These are phyloP conservation scores for Cerastis leucographa DNA, from an alignment of 2,888 invertebrate species.

Conservation along the genomic window DNA sequence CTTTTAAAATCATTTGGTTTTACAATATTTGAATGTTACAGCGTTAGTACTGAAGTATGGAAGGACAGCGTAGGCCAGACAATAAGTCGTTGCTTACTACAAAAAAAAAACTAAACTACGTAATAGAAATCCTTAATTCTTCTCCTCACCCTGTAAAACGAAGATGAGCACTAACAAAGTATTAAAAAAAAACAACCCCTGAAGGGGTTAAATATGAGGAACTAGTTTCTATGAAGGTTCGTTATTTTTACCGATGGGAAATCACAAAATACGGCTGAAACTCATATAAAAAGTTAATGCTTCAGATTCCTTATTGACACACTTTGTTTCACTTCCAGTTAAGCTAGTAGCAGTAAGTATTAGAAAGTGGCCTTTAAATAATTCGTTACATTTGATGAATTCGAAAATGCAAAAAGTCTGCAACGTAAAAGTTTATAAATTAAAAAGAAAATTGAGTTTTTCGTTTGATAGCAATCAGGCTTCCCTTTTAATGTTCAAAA, in stretches of 20 bases:
- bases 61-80: too few relatives aligned
- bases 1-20: too few relatives aligned
- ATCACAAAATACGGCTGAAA: not conserved
- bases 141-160: too few relatives aligned
- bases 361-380: not conserved
- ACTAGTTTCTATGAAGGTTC: not conserved
- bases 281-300: not conserved
- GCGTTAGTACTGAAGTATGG: too few relatives aligned
- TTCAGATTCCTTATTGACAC: not conserved
- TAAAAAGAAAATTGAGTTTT: conserved; percentile 63
- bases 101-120: not conserved
- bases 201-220: not conserved
- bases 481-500: conserved; percentile 58
- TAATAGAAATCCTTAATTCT: not conserved
- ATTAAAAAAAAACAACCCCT: not conserved
- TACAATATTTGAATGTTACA: too few relatives aligned
- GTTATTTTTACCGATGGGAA: not conserved
- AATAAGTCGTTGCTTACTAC: too few relatives aligned
- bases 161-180: too few relatives aligned
- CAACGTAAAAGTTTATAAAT: conserved; percentile 38
- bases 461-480: conserved; percentile 52
- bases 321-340: not conserved
- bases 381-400: not conserved
- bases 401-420: conserved; percentile 11
- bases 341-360: not conserved